Base-by-base conservation (phyloP, 92 coral and sea anemone genomes). In the Isaurus tuberculatus region DNA sequence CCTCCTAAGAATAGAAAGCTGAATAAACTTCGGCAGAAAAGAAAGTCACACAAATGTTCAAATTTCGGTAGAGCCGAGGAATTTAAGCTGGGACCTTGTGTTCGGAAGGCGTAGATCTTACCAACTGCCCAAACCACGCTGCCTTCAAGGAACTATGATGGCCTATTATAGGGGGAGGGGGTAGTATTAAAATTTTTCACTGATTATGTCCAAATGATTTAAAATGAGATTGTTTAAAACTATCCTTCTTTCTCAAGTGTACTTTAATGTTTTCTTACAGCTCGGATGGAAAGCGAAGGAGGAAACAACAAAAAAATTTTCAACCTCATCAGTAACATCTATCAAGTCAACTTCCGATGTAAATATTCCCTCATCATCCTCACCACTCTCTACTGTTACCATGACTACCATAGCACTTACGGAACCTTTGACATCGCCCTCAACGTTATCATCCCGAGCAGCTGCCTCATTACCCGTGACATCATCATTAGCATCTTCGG, bases 241-340 rank as follows among this genome's bases (percentile, higher is more conserved):
- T 0, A 22, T 19, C 14, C 8, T 0, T 42, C 25, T 33, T 44
- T 11, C 2, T 33, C 0, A 42, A n/a, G 26, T 65, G 6, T 55
- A 14, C 29, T 72, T 29, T 68, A 36, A 1, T 55, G 22, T 55
- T 55, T 55, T n/a, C 1, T 30, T 23, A 32, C 84, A 91, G 94
- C 91, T 91, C 28, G 94, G 94, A 32, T 91, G 91, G 91, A 90
- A 87, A 79, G 93, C 91, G 0, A 90, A 84, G 73, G 92, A 90
- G 34, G 92, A 90, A 49, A 90, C 87, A 26, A 51, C 68, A n/a
- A 86, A 65, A 37, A 90, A 86, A 79, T 33, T 85, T 58, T 87
- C 90, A 6, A 70, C 89, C 6, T 33, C 81, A 75, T 85, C 64
- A 73, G 15, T 20, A 15, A 28, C 40, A 30, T 19, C 60, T 32